A percentile compares a stretch with the other conserved stretches of the same genome.
phyloP scores from a whole-genome alignment of 2,113 vertebrate species.

The Dicerorhinus sumatrensis region DNA sequence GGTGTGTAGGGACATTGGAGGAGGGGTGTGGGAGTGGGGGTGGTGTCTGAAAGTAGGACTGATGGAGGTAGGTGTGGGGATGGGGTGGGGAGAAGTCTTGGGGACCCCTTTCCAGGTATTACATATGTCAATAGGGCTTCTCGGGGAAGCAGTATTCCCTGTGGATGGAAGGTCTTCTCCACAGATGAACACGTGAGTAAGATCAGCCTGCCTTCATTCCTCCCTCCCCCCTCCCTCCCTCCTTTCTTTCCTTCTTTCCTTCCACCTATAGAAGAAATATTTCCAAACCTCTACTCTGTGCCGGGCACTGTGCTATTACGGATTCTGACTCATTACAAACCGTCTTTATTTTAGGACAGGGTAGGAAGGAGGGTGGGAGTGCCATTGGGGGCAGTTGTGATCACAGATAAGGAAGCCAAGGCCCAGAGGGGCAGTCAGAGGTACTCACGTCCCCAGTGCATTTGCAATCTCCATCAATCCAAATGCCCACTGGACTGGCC shows the following conservation, averaged over 20 bases:
- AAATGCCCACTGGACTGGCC: neutral
- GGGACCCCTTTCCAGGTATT: neutral
- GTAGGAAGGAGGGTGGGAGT: neutral
- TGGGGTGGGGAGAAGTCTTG: neutral
- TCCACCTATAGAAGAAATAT: neutral
- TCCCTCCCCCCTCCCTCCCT: neutral
- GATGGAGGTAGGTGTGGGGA: neutral
- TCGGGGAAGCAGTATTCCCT: neutral
- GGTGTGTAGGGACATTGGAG: neutral
- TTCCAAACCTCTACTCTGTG: neutral
- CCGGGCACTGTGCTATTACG: neutral
- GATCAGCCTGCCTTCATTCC: neutral
- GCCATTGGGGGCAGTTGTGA: neutral
- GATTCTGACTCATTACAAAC: conserved; percentile 12
- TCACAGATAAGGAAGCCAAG: neutral
- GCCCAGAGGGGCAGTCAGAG: neutral
- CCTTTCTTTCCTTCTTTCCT: neutral
- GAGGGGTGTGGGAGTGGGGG: too few relatives aligned
- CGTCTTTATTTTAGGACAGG: neutral
- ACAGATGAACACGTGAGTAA: neutral
- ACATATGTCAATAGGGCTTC: neutral
- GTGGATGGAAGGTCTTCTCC: neutral
- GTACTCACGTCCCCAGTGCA: neutral
- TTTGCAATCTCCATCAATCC: neutral
- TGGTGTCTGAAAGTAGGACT: neutral